phyloP scores from a whole-genome alignment of 2,797 vertebrate species.

The Megaceryle alcyon region DNA sequence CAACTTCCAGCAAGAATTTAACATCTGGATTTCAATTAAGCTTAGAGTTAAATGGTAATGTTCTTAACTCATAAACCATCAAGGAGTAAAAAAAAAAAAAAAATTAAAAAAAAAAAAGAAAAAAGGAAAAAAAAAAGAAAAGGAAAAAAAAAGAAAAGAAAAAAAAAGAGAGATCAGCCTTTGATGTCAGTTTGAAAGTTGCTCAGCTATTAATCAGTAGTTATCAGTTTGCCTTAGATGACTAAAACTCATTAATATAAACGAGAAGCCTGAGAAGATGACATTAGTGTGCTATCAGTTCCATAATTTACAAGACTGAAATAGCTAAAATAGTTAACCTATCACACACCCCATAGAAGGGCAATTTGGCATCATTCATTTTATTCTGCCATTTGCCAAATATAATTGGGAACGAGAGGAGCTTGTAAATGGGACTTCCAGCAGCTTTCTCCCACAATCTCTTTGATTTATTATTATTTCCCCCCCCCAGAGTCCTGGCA shows the following conservation, averaged over 20 bases:
- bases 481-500: neutral
- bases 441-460: neutral
- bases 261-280: conserved; percentile 74
- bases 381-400: conserved; percentile 61
- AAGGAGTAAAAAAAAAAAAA: conserved; percentile 2
- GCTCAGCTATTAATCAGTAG: conserved; percentile 77
- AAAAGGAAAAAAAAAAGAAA: neutral
- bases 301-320: conserved; percentile 57
- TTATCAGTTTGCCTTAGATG: conserved; percentile 72
- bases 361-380: conserved; percentile 68
- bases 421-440: conserved; percentile 11
- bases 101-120: neutral
- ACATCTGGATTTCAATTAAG: conserved; percentile 77
- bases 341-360: conserved; percentile 12
- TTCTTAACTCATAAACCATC: conserved; percentile 66
- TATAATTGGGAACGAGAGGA: conserved; percentile 38
- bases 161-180: conserved; percentile 37
- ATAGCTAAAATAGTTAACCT: conserved; percentile 63
- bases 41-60: conserved; percentile 72
- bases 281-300: conserved; percentile 72
- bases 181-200: conserved; percentile 63
- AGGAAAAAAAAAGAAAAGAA: neutral
- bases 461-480: neutral
- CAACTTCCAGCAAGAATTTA: conserved; percentile 32
- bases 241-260: conserved; percentile 79